Evolutionary conservation across 2,888 invertebrate species (phyloP).

Genomic region (Xestobium rufovillosum): DNA sequence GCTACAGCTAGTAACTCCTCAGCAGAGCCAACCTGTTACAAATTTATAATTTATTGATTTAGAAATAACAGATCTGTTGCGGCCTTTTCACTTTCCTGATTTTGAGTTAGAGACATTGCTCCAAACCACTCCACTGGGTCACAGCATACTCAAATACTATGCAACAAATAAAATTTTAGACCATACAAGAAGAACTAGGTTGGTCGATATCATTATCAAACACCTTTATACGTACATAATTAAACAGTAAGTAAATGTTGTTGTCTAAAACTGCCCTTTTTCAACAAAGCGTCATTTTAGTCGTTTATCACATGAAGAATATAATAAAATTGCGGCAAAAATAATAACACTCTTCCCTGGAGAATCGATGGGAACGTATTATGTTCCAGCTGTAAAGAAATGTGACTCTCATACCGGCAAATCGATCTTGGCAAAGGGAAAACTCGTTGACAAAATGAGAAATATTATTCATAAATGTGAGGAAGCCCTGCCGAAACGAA

Average conservation of each 20-base stretch:
- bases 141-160: slow-evolving; percentile 4
- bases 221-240: slow-evolving; percentile 2
- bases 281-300: not conserved
- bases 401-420: slow-evolving; percentile 3
- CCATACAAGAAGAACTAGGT: slow-evolving; percentile 1
- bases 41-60: too few species aligned
- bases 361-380: slow-evolving; percentile 8
- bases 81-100: too few species aligned
- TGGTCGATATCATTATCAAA: slow-evolving; percentile 5
- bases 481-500: slow-evolving; percentile 9
- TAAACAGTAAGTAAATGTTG: slow-evolving; percentile 6
- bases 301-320: slow-evolving; percentile 9
- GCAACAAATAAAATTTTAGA: slow-evolving; percentile 3
- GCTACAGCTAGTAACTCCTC: too few species aligned
- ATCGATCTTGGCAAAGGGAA: slow-evolving; percentile 4
- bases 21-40: too few species aligned
- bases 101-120: slow-evolving; percentile 6
- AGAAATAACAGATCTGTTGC: too few species aligned
- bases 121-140: slow-evolving; percentile 2
- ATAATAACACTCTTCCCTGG: slow-evolving; percentile 7
- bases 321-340: slow-evolving; percentile 7
- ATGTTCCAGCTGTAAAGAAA: slow-evolving; percentile 6
- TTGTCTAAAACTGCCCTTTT: not conserved
- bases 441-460: slow-evolving; percentile 5
- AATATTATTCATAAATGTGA: slow-evolving; percentile 15